phyloP scores from a whole-genome alignment of 2,888 invertebrate genomes.

The Ellobium chinense region DNA sequence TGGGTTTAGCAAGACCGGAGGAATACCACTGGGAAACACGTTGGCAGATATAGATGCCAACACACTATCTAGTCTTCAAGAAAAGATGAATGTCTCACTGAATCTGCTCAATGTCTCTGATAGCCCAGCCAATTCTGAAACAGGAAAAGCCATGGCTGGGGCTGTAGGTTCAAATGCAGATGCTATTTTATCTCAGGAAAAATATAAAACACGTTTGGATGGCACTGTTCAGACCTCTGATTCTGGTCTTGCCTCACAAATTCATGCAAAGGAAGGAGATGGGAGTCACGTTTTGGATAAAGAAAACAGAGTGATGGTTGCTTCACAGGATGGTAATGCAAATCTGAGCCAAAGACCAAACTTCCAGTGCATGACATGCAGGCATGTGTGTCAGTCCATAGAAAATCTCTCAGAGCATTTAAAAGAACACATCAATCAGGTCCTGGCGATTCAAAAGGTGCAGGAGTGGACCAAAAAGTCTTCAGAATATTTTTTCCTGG shows the following conservation, averaged over 20 bases:
- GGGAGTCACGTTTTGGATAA: not conserved
- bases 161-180: not conserved
- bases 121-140: not conserved
- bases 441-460: slow-evolving; percentile 41
- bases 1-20: no score
- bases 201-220: not conserved
- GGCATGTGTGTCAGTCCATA: not conserved
- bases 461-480: slow-evolving; percentile 33
- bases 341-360: not conserved
- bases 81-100: slow-evolving; percentile 30
- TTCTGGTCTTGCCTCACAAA: no score
- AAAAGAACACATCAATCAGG: slow-evolving; percentile 32
- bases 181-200: not conserved
- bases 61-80: slow-evolving; percentile 20
- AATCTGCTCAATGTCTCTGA: not conserved
- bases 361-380: slow-evolving; percentile 21
- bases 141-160: not conserved
- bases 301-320: not conserved
- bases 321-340: not conserved
- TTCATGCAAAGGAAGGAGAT: not conserved
- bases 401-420: slow-evolving; percentile 29
- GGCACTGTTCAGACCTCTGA: not conserved
- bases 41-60: not conserved
- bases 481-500: slow-evolving; percentile 25
- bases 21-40: not conserved